Percentiles rank a stretch among this genome's conserved stretches.
These are phyloP conservation scores for Conus betulinus DNA, from an alignment of 1,140 invertebrate species.

Conservation along the genomic window DNA sequence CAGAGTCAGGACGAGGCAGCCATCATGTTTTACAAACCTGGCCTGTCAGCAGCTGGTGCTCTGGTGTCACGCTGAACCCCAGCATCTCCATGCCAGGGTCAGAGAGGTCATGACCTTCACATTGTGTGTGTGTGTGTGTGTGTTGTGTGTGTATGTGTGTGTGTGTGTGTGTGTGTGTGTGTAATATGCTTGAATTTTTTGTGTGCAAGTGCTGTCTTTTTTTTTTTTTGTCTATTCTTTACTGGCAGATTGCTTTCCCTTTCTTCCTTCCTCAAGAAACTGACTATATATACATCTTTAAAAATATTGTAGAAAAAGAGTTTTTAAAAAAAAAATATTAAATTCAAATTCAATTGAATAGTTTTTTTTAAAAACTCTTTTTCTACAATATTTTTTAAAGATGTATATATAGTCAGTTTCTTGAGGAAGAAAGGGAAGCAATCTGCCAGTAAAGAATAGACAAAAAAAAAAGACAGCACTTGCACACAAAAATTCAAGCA, in stretches of 20 bases:
- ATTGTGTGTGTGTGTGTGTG: too few relatives aligned
- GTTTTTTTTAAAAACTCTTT: too few relatives aligned
- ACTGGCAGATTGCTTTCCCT: neutral
- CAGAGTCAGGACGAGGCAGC: slow-evolving; percentile 27
- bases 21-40: slow-evolving; percentile 35
- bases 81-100: slow-evolving; percentile 29
- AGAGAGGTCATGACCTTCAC: slow-evolving; percentile 35
- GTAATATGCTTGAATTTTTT: too few relatives aligned
- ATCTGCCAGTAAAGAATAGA: neutral
- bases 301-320: too few relatives aligned
- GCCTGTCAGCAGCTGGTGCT: slow-evolving; percentile 41
- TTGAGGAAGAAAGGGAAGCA: neutral
- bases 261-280: too few relatives aligned
- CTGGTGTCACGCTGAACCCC: slow-evolving; percentile 35
- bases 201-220: neutral
- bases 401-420: too few relatives aligned
- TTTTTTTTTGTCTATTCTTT: neutral
- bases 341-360: too few relatives aligned
- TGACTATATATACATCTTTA: too few relatives aligned
- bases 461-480: neutral
- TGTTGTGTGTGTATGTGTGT: too few relatives aligned
- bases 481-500: neutral
- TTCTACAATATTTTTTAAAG: too few relatives aligned
- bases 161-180: too few relatives aligned
- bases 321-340: too few relatives aligned